Base-by-base conservation (phyloP, 2,888 invertebrate species). In the Tuberolachnus salignus region DNA sequence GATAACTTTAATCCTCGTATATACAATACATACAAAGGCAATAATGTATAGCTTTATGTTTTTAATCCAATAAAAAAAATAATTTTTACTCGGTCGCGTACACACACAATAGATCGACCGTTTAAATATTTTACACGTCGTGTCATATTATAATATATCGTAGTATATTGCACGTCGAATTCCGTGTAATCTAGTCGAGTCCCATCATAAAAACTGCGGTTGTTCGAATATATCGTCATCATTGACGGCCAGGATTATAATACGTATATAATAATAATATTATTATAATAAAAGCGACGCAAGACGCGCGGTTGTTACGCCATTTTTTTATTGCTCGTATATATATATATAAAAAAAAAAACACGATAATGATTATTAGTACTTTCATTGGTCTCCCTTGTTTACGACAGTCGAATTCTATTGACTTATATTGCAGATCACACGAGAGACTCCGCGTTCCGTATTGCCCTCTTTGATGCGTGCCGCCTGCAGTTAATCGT, bases 321-420 rank as follows among this genome's bases (percentile, higher is more conserved):
- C 21, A 51, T 49, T 73, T 59, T 61, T 34, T 73, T 63, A 73
- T 73, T 63, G 42, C 73, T 51, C 73, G 10, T 51, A 61, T 72
- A 63, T 34, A 34, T 34, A 34, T 34, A 34, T 34, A 34, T 34
- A 34, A 34, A 34, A 34, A 34, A 34, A 34, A 34, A 3, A 34
- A 34, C 49, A 73, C 21, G 63, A 73, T 73, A 64, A 53, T 64
- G 64, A 64, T 73, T 64, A 73, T 3, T 34, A n/a, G 34, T 64
- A 73, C 13, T 53, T 53, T 13, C 63, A 73, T 51, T 51, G 21
- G 42, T 51, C 61, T 63, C 61, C 9, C 63, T 64, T 44, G 42
- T 64, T 73, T 73, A 64, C 42, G 42, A 13, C 73, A 64, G n/a
- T 53, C n/a, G 44, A 73, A 64, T 64, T 73, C 21, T 64, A 73